These are phyloP conservation scores for Perca schrenkii DNA, from an alignment of 2,113 vertebrate species.

Conservation along the genomic window DNA sequence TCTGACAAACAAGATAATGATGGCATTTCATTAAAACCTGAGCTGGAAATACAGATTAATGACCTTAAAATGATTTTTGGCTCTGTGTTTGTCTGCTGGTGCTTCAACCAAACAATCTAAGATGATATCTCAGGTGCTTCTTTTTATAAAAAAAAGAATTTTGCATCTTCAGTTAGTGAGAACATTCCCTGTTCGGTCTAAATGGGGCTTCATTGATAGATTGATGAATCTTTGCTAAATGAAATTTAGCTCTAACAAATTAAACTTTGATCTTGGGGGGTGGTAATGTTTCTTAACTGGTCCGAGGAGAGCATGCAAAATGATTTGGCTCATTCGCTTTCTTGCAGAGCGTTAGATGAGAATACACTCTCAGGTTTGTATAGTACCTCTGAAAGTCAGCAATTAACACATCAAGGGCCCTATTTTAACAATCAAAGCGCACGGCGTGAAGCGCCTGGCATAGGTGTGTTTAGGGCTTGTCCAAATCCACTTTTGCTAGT, in stretches of 20 bases:
- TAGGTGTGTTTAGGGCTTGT: too few relatives aligned
- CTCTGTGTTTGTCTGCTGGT: neutral
- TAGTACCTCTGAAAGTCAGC: neutral
- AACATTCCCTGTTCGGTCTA: neutral
- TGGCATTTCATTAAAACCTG: conserved; percentile 23
- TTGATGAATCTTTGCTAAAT: conserved; percentile 22
- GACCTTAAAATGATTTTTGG: neutral
- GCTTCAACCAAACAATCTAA: conserved; percentile 7
- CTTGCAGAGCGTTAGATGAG: neutral
- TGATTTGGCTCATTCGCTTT: neutral
- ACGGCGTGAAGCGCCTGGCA: too few relatives aligned
- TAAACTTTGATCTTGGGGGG: conserved; percentile 3
- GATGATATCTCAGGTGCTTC: conserved; percentile 12
- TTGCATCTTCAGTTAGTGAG: neutral
- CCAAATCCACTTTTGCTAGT: too few relatives aligned
- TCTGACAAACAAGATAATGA: conserved; percentile 36
- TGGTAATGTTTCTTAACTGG: conserved; percentile 17
- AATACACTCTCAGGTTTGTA: neutral
- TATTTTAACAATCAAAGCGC: too few relatives aligned
- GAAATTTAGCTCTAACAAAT: conserved; percentile 33
- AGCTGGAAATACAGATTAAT: conserved; percentile 20
- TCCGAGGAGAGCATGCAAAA: neutral
- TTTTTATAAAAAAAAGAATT: conserved; percentile 6
- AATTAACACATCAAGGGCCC: neutral
- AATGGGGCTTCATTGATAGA: conserved; percentile 21